Evolutionary conservation across 2,113 vertebrate genomes (phyloP).

Genomic region (Gadus chalcogrammus): DNA sequence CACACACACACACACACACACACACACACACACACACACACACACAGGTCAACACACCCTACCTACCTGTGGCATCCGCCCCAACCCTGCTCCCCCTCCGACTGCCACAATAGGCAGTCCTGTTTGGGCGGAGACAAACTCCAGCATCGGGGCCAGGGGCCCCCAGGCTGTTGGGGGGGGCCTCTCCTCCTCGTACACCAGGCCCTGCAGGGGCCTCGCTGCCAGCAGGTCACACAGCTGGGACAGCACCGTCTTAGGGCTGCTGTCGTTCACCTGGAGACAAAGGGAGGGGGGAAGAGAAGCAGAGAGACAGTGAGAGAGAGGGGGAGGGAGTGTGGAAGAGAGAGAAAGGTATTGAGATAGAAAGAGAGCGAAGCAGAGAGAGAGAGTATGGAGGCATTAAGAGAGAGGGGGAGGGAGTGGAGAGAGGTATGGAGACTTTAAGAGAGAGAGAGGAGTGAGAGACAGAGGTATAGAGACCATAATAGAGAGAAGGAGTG

Average conservation of each 20-base stretch:
- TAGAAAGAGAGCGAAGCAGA: neutral
- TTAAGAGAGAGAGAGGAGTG: too few species aligned
- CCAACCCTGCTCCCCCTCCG: conserved; percentile 89
- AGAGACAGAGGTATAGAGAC: too few species aligned
- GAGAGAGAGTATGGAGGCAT: neutral
- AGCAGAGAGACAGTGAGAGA: conserved; percentile 15
- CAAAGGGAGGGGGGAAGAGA: conserved; percentile 17
- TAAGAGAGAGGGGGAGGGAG: neutral
- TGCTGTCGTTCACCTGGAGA: conserved; percentile 86
- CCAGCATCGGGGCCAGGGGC: conserved; percentile 89
- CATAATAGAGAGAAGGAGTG: too few species aligned
- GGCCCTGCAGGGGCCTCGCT: conserved; percentile 87
- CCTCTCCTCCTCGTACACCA: conserved; percentile 92
- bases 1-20: neutral
- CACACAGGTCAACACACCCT: conserved; percentile 20
- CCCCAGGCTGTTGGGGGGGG: conserved; percentile 71
- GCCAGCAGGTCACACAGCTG: conserved; percentile 92
- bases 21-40: conserved; percentile 3
- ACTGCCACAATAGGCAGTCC: conserved; percentile 91
- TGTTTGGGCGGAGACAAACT: conserved; percentile 94
- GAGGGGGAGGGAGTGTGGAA: neutral
- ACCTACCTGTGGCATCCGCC: conserved; percentile 90
- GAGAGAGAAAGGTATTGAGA: neutral
- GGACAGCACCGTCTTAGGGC: conserved; percentile 89
- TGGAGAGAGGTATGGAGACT: too few species aligned